Conservation (phyloP, 2,113 vertebrate genomes). For the human region GRCh38 chr12:132561501-132562000, state of each 20-base stretch:
- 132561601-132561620: neutral
- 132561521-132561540: neutral
- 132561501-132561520: neutral
- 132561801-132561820: neutral
- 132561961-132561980: no score
- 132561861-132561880: no score
- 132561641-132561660: neutral
- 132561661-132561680: neutral
- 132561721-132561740: neutral
- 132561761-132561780: neutral
- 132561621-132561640: neutral
- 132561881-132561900: no score
- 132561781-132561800: neutral
- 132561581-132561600: no score
- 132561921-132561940: neutral
- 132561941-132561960: neutral
- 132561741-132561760: accelerated
- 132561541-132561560: neutral
- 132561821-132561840: no score
- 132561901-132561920: no score
- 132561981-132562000: neutral
- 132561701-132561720: accelerated
- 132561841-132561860: no score
- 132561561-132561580: neutral
- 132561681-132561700: neutral